Evolutionary conservation across 2,113 vertebrate genomes (phyloP).

Genomic region (Hippocampus zosterae): DNA sequence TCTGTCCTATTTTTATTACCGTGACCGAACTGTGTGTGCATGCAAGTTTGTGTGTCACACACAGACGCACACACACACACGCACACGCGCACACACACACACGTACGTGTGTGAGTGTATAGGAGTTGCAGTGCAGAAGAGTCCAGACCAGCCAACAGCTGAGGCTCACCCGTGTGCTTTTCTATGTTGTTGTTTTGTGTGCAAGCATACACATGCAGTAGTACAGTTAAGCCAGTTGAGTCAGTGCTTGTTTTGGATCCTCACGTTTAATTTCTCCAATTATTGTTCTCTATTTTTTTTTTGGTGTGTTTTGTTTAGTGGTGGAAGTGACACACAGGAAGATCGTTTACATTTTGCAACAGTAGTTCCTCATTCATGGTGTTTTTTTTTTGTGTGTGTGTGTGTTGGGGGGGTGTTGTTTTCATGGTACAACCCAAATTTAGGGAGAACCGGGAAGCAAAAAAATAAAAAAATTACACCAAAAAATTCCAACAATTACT

Average conservation of each 20-base stretch:
- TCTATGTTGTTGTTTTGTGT: neutral
- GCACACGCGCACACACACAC: no score
- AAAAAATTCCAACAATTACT: no score
- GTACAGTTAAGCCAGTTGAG: neutral
- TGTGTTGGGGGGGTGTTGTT: neutral
- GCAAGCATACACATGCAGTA: neutral
- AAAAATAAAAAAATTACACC: neutral
- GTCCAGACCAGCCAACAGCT: constrained; percentile 44
- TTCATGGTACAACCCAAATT: neutral
- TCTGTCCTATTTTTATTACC: constrained; percentile 38
- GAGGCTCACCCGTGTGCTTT: constrained; percentile 34
- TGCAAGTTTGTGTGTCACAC: neutral
- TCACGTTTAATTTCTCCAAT: neutral
- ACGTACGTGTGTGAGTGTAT: constrained; percentile 7
- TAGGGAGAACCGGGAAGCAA: neutral
- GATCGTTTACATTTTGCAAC: neutral
- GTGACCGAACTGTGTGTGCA: constrained; percentile 30
- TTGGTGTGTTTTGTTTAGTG: neutral
- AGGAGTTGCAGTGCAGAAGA: neutral
- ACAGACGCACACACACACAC: no score
- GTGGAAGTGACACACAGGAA: constrained; percentile 2
- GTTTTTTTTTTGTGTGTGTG: neutral
- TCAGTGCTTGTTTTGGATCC: neutral
- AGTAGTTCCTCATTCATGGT: neutral
- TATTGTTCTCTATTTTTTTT: neutral